These are phyloP conservation scores for Equus quagga DNA, from an alignment of 2,113 vertebrate genomes.

Conservation along the genomic window DNA sequence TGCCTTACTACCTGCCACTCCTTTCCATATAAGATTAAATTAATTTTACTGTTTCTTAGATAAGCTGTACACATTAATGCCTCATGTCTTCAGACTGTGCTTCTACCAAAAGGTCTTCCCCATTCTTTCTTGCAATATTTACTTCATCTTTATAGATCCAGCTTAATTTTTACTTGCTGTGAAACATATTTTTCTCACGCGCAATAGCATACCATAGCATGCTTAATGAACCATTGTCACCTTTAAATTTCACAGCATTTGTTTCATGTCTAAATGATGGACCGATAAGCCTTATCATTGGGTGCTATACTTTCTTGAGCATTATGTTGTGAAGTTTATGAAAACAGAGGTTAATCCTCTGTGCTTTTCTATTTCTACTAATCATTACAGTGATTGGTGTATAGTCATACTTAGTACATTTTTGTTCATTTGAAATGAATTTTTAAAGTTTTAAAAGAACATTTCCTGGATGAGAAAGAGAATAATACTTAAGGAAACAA, in stretches of 20 bases:
- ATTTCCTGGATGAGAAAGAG: neutral
- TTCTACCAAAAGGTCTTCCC: neutral
- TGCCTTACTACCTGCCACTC: neutral
- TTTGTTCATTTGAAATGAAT: neutral
- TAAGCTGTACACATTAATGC: neutral
- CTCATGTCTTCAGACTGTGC: neutral
- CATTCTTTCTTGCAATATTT: neutral
- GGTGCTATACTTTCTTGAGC: neutral
- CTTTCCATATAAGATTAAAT: neutral
- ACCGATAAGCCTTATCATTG: neutral
- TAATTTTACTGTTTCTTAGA: neutral
- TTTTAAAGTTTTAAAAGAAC: constrained; percentile 14
- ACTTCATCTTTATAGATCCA: neutral
- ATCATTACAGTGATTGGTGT: neutral
- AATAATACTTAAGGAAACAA: neutral
- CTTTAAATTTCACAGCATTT: neutral
- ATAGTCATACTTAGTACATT: neutral
- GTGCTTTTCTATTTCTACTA: neutral
- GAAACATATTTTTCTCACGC: neutral
- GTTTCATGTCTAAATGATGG: neutral
- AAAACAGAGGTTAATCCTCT: neutral
- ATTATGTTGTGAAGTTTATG: neutral
- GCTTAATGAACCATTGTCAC: neutral
- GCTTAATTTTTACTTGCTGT: neutral
- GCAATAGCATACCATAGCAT: neutral